Conservation (phyloP, 2,113 vertebrate species). For the Macaca nemestrina region DNA sequence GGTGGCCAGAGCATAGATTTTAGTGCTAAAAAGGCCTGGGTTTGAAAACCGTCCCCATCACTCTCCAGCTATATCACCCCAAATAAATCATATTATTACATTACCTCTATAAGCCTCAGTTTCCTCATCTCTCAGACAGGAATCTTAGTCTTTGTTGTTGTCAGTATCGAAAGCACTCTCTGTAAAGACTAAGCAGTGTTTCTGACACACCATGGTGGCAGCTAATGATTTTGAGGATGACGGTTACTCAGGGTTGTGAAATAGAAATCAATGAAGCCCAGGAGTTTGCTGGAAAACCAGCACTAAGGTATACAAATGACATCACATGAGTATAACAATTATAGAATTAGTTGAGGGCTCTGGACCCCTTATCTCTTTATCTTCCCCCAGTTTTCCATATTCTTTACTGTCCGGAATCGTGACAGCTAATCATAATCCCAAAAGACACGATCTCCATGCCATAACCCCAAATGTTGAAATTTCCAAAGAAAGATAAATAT, state of each 20-base stretch:
- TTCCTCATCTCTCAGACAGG: not conserved
- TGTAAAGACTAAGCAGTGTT: not conserved
- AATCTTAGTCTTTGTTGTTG: not conserved
- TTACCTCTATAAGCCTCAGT: not conserved
- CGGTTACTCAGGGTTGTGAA: not conserved
- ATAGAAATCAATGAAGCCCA: not conserved
- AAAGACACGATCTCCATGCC: not conserved
- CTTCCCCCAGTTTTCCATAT: not conserved
- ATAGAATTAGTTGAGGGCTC: not conserved
- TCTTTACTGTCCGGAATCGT: not conserved
- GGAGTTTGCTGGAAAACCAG: not conserved
- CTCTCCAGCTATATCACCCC: not conserved
- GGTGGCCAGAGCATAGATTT: not conserved
- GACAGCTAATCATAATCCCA: not conserved
- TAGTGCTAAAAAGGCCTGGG: not conserved
- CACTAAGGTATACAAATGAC: too few relatives aligned
- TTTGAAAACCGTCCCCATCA: not conserved
- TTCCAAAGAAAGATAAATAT: not conserved
- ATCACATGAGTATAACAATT: too few relatives aligned
- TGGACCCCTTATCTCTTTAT: not conserved
- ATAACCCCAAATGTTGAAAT: not conserved
- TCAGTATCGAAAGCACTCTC: not conserved
- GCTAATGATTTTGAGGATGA: not conserved
- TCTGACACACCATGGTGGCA: not conserved
- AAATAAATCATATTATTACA: not conserved